Base-by-base conservation (phyloP, 2,888 invertebrate genomes). In the Synergus umbraculus region DNA sequence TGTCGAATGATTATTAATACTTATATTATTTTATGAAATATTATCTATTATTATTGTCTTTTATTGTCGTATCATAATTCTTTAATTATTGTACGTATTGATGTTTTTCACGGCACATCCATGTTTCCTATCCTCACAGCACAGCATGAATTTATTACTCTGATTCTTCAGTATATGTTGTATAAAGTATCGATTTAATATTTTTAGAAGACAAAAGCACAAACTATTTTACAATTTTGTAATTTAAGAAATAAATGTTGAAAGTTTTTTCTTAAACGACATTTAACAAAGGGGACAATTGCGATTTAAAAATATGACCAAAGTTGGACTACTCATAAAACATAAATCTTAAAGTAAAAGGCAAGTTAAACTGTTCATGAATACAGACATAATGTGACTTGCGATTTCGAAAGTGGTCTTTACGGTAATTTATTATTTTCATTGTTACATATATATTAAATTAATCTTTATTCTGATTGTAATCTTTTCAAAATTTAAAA, bases 51-150 rank as follows among this genome's bases (percentile, higher is more conserved):
- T n/a, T 1, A 29, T n/a, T 79, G 4, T 77, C 79, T 77, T 49
- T 78, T 85, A 82, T 84, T 85, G 10, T 64, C 29, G 12, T 0
- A 58, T 41, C 7, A n/a, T 18, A 54, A 44, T 66, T 13, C 54
- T 37, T 7, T 44, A 77, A 60, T 79, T 29, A 64, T 63, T 76
- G 18, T 78, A 22, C 37, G 60, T 73, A 79, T 81, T 76, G 78
- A 79, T 79, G 81, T 86, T 88, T 83, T 83, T 87, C 85, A 89
- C 83, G 92, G 92, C 92, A 91, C 92, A 90, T 92, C 92, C 92
- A 89, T 91, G 89, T 89, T 83, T 91, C 91, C 91, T 85, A 89
- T 91, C 90, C 91, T 89, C 83, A 88, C 85, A 85, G 91, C 91
- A 92, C 91, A 60, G 82, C 79, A 82, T 82, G 82, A 80, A 67